These are phyloP conservation scores for Brachionus rubens DNA, from an alignment of 1,140 invertebrate genomes.

Conservation along the genomic window DNA sequence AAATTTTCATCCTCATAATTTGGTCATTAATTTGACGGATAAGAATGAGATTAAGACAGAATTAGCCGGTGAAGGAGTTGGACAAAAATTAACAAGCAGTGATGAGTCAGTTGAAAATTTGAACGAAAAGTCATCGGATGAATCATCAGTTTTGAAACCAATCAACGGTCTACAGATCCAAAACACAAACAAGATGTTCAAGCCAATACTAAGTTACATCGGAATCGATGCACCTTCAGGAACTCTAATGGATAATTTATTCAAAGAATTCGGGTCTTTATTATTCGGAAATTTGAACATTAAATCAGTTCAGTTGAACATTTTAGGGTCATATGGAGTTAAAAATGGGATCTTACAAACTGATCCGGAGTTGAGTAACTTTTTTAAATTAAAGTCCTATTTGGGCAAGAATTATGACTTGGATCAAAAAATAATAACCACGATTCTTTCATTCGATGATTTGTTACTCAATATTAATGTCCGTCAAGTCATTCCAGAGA, in stretches of 20 bases:
- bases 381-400: background rate
- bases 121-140: conserved; percentile 21
- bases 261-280: conserved; percentile 44
- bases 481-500: conserved; percentile 18
- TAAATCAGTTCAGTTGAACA: conserved; percentile 32
- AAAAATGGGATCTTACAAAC: background rate
- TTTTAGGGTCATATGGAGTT: conserved; percentile 3
- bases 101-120: conserved; percentile 29
- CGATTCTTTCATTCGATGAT: conserved; percentile 42
- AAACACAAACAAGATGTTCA: conserved; percentile 28
- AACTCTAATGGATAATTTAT: conserved; percentile 42
- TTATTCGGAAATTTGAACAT: conserved; percentile 42
- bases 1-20: background rate
- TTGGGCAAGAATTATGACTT: background rate
- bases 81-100: background rate
- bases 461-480: conserved; percentile 31
- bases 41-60: conserved; percentile 15
- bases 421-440: conserved; percentile 36
- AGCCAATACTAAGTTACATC: conserved; percentile 23
- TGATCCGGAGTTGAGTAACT: conserved; percentile 1
- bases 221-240: conserved; percentile 35
- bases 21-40: background rate
- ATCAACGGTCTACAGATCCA: background rate
- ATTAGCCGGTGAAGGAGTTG: background rate
- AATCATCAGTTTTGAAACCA: background rate